Evolutionary conservation across 1,140 invertebrate species (phyloP).

Genomic region (Drosophila triauraria): DNA sequence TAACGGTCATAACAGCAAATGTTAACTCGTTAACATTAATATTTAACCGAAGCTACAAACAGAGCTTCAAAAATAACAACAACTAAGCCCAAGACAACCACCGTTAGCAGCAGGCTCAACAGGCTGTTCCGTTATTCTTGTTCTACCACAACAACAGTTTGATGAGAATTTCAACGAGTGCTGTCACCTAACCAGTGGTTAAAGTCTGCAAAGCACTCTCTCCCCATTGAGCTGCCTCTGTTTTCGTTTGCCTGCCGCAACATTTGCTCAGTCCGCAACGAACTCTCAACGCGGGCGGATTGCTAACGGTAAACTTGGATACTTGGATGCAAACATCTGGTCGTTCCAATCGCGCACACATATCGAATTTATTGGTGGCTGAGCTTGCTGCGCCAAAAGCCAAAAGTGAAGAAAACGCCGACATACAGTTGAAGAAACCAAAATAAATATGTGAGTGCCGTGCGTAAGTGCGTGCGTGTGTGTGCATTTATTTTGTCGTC

Average conservation of each 20-base stretch:
- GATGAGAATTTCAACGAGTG: slow-evolving; percentile 61
- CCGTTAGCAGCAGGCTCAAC: slow-evolving; percentile 52
- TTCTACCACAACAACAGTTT: slow-evolving; percentile 15
- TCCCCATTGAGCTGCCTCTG: slow-evolving; percentile 23
- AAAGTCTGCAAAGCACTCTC: slow-evolving; percentile 7
- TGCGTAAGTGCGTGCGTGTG: slow-evolving; percentile 40
- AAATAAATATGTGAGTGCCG: slow-evolving; percentile 70
- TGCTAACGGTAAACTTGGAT: slow-evolving; percentile 11
- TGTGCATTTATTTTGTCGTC: slow-evolving; percentile 71
- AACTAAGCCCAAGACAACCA: slow-evolving; percentile 8
- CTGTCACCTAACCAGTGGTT: not conserved
- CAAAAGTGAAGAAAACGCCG: slow-evolving; percentile 44
- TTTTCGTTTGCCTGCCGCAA: slow-evolving; percentile 65
- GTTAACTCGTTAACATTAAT: not conserved
- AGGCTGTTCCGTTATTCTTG: slow-evolving; percentile 69
- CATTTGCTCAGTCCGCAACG: slow-evolving; percentile 73
- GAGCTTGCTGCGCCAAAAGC: slow-evolving; percentile 57
- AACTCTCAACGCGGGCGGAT: slow-evolving; percentile 71
- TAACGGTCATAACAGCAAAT: not conserved
- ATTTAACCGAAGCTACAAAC: not conserved
- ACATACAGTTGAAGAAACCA: slow-evolving; percentile 55
- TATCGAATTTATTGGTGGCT: slow-evolving; percentile 14
- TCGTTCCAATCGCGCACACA: slow-evolving; percentile 22
- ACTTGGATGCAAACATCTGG: not conserved
- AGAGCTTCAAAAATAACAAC: not conserved